Evolutionary conservation across 2,888 invertebrate species (phyloP), one percentile per base, ranked within the genome.

Genomic region (Caenorhabditis panamensis): DNA sequence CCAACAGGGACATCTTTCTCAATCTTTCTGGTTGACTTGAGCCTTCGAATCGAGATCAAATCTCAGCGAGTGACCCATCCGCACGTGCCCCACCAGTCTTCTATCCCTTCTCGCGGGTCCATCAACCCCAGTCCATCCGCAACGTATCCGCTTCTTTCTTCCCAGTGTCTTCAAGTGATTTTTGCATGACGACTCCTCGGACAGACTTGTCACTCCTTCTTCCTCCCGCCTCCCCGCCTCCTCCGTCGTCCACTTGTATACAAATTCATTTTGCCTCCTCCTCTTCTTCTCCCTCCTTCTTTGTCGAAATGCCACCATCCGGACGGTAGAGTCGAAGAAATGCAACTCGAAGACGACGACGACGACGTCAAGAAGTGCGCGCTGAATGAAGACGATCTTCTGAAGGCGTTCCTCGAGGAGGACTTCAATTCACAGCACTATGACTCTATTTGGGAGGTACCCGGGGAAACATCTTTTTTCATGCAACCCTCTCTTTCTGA

Each of bases 361-460:
- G 73, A 73, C 8, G 73, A 73, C 36, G 56, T 73, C 28, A 73
- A 73, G 26, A 73, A 73, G 41, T 26, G 61, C 41, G 54, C 18
- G 13, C 18, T 31, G 6, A 37, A 6, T 9, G 73, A 79, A 11
- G 73, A 73, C n/a, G 78, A 71, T 44, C 31, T 73, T 56, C 59
- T 71, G 51, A 72, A 79, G 28, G 66, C 69, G 13, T 80, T 76
- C 36, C 59, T 80, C 24, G 75, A 76, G 36, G 80, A 80, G 16
- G 76, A 76, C 62, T 80, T 64, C 41, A 58, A 80, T 22, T 75
- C 76, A 8, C 44, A 71, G 26, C 75, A 80, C 49, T 80, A 80
- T 67, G 80, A 76, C 54, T 66, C 59, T n/a, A 41, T 80, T 54
- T 80, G 80, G 80, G 62, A 80, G 71, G 79, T 79, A 26, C 1